These are phyloP conservation scores for Acanthiza pusilla DNA, from an alignment of 2,797 vertebrate species.

Conservation along the genomic window DNA sequence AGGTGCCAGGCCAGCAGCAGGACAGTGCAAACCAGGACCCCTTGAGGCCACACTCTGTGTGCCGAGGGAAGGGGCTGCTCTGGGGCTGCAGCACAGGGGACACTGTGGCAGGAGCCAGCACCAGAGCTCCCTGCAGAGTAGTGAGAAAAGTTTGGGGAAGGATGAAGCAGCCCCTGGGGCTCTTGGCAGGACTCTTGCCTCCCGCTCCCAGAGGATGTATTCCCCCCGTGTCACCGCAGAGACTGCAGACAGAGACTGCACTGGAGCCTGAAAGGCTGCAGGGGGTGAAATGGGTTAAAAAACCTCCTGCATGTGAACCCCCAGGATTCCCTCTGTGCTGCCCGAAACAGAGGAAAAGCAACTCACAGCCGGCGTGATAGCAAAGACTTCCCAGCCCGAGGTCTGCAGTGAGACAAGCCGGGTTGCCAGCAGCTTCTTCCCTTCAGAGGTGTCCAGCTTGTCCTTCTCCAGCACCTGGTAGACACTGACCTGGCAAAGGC, in stretches of 20 bases:
- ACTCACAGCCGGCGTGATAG: constrained; percentile 87
- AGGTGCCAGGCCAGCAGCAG: neutral
- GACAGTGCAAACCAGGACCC: rapidly evolving
- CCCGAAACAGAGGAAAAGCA: neutral
- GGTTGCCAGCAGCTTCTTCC: constrained; percentile 82
- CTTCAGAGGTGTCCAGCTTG: constrained; percentile 65
- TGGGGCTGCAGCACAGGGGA: rapidly evolving
- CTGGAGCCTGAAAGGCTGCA: neutral
- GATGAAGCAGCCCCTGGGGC: rapidly evolving
- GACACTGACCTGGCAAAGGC: constrained; percentile 79
- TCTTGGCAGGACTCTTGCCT: neutral
- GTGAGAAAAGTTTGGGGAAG: neutral
- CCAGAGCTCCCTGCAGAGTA: rapidly evolving
- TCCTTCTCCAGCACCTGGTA: constrained; percentile 81
- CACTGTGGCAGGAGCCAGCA: rapidly evolving
- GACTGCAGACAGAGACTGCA: neutral
- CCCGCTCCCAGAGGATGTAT: neutral
- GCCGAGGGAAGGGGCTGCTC: neutral
- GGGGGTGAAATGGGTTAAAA: neutral
- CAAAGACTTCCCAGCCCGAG: constrained; percentile 88
- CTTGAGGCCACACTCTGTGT: rapidly evolving
- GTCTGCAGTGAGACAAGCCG: constrained; percentile 81
- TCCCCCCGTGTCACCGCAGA: neutral
- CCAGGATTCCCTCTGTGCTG: neutral
- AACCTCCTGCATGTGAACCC: neutral